Percentiles rank a stretch among this genome's conserved stretches.
Conservation (phyloP, 2,113 vertebrate species). For the Penelope pileata region DNA sequence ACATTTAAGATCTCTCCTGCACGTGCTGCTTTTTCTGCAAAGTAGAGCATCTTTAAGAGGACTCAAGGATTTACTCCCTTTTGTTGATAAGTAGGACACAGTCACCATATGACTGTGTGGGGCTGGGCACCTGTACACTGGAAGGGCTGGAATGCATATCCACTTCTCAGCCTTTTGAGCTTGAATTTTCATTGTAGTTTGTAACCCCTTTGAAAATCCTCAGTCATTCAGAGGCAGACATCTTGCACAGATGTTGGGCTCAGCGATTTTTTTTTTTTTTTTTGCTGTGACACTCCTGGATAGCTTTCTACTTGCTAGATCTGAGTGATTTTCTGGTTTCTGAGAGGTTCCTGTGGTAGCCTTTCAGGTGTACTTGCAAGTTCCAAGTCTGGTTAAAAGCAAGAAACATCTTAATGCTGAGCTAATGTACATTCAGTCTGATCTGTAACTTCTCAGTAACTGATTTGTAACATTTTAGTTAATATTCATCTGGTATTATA, state of each 20-base stretch:
- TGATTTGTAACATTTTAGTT: background rate
- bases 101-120: too few species aligned
- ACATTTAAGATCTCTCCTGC: background rate
- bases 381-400: background rate
- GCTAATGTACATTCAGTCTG: background rate
- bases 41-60: background rate
- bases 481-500: background rate
- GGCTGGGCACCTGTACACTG: background rate
- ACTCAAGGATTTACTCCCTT: background rate
- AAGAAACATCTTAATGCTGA: background rate
- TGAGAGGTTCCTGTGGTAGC: background rate
- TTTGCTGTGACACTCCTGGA: too few species aligned
- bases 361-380: background rate
- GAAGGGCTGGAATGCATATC: fast-evolving
- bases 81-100: fast-evolving
- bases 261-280: too few species aligned
- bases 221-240: fast-evolving
- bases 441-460: background rate
- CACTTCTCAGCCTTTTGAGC: background rate
- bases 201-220: fast-evolving
- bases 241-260: background rate
- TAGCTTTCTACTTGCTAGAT: background rate
- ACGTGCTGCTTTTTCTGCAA: background rate
- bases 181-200: background rate
- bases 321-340: background rate